Evolutionary conservation across 2,797 vertebrate species (phyloP).

Genomic region (Semotilus atromaculatus): DNA sequence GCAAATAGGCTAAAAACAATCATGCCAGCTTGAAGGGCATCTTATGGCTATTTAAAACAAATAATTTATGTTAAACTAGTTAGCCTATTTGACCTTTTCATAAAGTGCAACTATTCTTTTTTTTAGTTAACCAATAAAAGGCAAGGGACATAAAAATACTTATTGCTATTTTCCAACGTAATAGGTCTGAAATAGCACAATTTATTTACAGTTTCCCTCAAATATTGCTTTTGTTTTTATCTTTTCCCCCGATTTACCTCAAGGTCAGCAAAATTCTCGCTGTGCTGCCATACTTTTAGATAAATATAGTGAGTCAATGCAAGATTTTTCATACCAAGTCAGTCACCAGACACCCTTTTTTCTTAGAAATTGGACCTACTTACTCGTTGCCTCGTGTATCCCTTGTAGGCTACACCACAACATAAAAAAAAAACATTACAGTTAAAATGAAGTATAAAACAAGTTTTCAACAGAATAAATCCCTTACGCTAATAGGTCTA

Average conservation of each 20-base stretch:
- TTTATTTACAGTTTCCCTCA: background rate
- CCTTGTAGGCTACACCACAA: background rate
- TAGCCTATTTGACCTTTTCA: background rate
- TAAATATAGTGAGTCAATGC: background rate
- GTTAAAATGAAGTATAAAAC: slow-evolving; percentile 2
- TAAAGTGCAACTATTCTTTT: background rate
- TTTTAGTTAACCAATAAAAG: background rate
- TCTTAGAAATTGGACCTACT: background rate
- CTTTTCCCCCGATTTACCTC: background rate
- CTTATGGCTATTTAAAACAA: slow-evolving; percentile 18
- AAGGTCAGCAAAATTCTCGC: background rate
- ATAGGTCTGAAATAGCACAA: background rate
- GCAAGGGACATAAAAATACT: background rate
- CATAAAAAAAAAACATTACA: background rate
- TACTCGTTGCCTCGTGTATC: background rate
- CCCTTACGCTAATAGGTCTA: slow-evolving; percentile 69
- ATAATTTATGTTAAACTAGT: background rate
- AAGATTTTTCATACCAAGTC: background rate
- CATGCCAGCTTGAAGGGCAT: background rate
- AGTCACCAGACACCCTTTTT: background rate
- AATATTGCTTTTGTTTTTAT: background rate
- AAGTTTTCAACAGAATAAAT: background rate
- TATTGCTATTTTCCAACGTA: background rate
- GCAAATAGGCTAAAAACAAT: slow-evolving; percentile 15
- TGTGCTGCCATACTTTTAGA: background rate